These are phyloP conservation scores for Eilema griseolum DNA, from an alignment of 2,888 invertebrate species.

Conservation along the genomic window DNA sequence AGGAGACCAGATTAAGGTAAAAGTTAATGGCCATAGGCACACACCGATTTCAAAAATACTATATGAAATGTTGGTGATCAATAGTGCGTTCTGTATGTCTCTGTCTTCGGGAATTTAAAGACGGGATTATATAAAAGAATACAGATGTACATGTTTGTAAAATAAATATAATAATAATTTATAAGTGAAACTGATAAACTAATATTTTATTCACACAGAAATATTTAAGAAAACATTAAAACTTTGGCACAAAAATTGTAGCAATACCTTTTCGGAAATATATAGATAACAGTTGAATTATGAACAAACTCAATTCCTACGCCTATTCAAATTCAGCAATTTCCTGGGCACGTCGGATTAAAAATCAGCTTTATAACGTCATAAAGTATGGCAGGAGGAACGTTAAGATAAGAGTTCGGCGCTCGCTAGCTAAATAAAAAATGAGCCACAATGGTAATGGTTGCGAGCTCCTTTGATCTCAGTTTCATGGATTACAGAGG, in stretches of 20 bases:
- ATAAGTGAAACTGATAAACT: background rate
- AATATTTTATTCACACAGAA: no score
- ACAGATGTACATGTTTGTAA: no score
- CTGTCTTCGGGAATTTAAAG: background rate
- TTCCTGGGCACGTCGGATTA: conserved; percentile 80
- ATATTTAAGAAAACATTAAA: no score
- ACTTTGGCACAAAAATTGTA: background rate
- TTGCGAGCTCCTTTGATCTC: conserved; percentile 82
- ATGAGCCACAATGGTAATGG: conserved; percentile 87
- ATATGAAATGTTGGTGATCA: background rate
- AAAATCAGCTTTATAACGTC: conserved; percentile 87
- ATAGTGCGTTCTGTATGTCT: no score
- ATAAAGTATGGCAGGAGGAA: conserved; percentile 78
- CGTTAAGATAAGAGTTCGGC: conserved; percentile 83
- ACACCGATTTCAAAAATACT: no score
- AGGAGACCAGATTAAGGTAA: no score
- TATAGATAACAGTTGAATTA: conserved; percentile 51
- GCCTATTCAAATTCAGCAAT: conserved; percentile 67
- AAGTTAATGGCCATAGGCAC: no score
- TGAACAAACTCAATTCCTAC: conserved; percentile 51
- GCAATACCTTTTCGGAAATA: conserved; percentile 20
- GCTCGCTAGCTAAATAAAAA: conserved; percentile 82
- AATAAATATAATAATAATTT: no score
- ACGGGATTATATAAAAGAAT: background rate
- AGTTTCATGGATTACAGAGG: conserved; percentile 84